Evolutionary conservation across 2,113 vertebrate species (phyloP).

Genomic region (Seriola aureovittata): DNA sequence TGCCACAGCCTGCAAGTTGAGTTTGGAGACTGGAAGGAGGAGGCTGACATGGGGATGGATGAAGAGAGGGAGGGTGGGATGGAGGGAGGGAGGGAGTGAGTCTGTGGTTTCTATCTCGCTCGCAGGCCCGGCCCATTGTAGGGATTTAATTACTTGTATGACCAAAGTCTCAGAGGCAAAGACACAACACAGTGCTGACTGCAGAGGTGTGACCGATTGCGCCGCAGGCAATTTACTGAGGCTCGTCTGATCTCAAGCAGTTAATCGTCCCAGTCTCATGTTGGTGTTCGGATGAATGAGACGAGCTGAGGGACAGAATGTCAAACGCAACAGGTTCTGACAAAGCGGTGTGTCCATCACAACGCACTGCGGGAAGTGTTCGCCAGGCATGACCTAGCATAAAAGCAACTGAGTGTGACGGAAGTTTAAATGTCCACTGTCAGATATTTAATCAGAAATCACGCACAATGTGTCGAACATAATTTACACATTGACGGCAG

Average conservation of each 20-base stretch:
- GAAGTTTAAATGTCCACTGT: neutral
- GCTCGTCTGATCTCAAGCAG: conserved; percentile 12
- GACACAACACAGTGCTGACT: conserved; percentile 18
- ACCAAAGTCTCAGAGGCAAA: conserved; percentile 41
- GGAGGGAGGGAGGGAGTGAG: conserved; percentile 26
- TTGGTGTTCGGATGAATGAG: conserved; percentile 29
- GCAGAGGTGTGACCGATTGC: conserved; percentile 44
- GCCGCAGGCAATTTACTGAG: conserved; percentile 8
- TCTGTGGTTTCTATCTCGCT: conserved; percentile 61
- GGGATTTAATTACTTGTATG: conserved; percentile 57
- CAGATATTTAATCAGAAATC: neutral
- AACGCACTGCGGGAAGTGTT: neutral
- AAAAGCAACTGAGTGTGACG: no score
- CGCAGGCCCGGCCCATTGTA: conserved; percentile 39
- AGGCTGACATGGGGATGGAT: conserved; percentile 34
- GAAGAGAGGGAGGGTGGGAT: neutral
- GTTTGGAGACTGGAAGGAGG: conserved; percentile 58
- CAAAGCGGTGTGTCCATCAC: neutral
- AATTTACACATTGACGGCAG: neutral
- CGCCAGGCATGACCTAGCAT: neutral
- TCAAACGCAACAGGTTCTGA: conserved; percentile 8
- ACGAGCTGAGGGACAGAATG: neutral
- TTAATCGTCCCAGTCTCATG: neutral
- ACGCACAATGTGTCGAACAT: neutral
- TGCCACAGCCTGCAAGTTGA: conserved; percentile 76